Conservation (phyloP, 2,888 invertebrate genomes). For the Drosophila sordidapex region DNA sequence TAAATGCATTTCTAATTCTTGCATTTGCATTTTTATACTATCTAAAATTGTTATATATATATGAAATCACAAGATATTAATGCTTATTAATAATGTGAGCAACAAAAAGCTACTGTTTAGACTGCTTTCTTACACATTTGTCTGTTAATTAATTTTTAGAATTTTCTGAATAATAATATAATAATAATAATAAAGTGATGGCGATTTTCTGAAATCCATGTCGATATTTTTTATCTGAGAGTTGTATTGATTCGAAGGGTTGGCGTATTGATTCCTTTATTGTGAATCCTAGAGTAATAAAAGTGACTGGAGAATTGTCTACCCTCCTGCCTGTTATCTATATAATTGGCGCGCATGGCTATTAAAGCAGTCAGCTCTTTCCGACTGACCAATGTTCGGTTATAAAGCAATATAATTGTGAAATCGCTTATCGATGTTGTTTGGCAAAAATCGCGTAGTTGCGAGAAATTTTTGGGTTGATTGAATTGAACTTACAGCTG, state of each 20-base stretch:
- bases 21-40: no score
- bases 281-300: background rate
- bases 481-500: slow-evolving; percentile 89
- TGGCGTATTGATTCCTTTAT: background rate
- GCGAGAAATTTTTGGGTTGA: background rate
- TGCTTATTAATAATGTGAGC: no score
- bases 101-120: no score
- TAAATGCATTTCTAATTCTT: no score
- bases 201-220: no score
- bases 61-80: no score
- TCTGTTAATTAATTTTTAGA: no score
- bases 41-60: no score
- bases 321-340: background rate
- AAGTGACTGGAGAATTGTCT: background rate
- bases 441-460: slow-evolving; percentile 17
- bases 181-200: no score
- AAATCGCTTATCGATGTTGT: slow-evolving; percentile 35
- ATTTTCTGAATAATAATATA: no score
- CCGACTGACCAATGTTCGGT: slow-evolving; percentile 8
- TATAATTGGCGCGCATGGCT: background rate
- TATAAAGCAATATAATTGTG: slow-evolving; percentile 17
- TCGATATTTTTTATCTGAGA: no score
- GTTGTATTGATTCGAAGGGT: background rate
- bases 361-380: background rate
- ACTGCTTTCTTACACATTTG: no score